Conservation (phyloP, 2,113 vertebrate genomes). For the Callipepla squamata region DNA sequence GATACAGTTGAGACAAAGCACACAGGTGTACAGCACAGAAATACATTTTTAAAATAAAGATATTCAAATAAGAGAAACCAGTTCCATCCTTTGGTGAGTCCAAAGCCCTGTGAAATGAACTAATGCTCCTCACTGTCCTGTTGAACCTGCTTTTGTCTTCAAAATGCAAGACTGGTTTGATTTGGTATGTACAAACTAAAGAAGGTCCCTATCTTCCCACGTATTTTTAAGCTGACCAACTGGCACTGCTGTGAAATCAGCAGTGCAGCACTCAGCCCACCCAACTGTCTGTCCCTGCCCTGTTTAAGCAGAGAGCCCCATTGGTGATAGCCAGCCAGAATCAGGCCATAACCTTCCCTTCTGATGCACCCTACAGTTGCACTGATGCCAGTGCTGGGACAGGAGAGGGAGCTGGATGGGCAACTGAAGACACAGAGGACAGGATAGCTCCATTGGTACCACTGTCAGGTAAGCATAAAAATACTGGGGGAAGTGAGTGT, state of each 20-base stretch:
- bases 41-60: neutral
- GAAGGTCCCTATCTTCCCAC: neutral
- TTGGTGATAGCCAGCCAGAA: fast-evolving
- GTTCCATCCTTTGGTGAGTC: fast-evolving
- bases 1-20: neutral
- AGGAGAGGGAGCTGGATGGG: neutral
- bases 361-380: neutral
- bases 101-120: neutral
- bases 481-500: fast-evolving
- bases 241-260: neutral
- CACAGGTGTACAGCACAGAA: neutral
- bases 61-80: neutral
- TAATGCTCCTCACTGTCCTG: fast-evolving
- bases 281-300: neutral
- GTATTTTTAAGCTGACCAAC: neutral
- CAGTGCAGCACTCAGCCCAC: neutral
- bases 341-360: neutral
- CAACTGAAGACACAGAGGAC: neutral
- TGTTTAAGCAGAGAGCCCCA: neutral
- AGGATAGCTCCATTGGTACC: neutral
- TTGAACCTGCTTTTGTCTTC: neutral
- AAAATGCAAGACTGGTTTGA: fast-evolving
- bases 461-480: neutral
- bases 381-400: neutral
- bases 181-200: neutral